Conservation (phyloP, 2,888 invertebrate genomes). For the Cantharis flavilabris region DNA sequence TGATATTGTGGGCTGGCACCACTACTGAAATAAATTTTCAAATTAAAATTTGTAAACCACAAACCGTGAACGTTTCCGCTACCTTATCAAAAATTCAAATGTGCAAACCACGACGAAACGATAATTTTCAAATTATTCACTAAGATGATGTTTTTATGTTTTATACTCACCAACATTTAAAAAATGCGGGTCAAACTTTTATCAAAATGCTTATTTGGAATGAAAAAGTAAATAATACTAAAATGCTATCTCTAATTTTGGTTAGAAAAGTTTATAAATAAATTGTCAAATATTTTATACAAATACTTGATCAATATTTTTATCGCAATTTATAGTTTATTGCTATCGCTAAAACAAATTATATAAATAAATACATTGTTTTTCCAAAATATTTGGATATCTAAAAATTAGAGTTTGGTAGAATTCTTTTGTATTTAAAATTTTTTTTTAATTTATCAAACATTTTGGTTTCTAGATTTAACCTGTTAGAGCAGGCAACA, state of each 20-base stretch:
- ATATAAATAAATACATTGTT: too few species aligned
- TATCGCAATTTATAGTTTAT: not conserved
- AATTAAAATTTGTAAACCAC: not conserved
- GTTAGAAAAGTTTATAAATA: not conserved
- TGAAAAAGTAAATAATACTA: not conserved
- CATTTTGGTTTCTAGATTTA: too few species aligned
- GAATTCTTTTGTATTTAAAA: too few species aligned
- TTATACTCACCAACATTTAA: not conserved
- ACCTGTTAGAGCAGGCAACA: too few species aligned
- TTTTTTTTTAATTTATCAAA: too few species aligned
- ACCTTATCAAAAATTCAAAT: not conserved
- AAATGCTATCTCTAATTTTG: not conserved
- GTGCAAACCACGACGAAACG: not conserved
- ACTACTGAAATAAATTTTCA: conserved; percentile 49
- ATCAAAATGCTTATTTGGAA: not conserved
- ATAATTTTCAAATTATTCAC: not conserved
- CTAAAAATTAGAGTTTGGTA: too few species aligned
- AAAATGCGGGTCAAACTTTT: not conserved
- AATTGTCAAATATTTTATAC: not conserved
- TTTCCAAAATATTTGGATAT: too few species aligned
- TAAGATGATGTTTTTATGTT: not conserved
- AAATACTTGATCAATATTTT: not conserved
- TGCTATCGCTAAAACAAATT: too few species aligned
- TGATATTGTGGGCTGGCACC: conserved; percentile 66
- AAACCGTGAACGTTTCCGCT: not conserved